phyloP scores from a whole-genome alignment of 2,113 vertebrate genomes.

The Pygoscelis adeliae region DNA sequence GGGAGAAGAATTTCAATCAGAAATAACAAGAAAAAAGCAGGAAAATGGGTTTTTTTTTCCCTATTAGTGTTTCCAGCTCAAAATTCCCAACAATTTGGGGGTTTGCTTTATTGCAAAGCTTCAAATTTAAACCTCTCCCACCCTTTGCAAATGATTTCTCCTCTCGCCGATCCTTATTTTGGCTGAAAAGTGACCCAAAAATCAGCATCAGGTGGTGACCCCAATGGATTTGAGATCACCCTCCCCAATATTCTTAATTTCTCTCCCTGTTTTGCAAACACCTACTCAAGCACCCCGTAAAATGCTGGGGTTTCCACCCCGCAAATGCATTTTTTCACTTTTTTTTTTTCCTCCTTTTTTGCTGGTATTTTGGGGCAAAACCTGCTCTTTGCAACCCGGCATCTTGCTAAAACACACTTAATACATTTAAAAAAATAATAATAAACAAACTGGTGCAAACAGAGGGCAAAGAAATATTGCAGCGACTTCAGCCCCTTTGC shows the following conservation, averaged over 20 bases:
- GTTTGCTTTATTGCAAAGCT: neutral
- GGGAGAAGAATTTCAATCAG: neutral
- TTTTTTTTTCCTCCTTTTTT: neutral
- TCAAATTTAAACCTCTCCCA: neutral
- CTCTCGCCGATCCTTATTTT: fast-evolving
- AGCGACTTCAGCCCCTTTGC: neutral
- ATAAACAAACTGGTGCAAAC: neutral
- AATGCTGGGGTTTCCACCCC: neutral
- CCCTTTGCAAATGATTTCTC: neutral
- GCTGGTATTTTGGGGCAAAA: neutral
- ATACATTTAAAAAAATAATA: neutral
- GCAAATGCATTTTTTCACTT: fast-evolving
- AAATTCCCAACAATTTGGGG: neutral
- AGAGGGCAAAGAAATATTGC: fast-evolving
- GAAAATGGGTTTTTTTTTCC: fast-evolving
- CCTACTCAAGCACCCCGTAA: neutral
- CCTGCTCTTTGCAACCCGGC: neutral
- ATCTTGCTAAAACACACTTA: fast-evolving
- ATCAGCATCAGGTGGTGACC: neutral
- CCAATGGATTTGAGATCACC: fast-evolving
- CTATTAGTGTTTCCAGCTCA: neutral
- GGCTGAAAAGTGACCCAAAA: neutral
- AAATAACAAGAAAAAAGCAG: neutral
- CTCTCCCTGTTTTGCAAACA: neutral
- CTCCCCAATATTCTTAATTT: neutral